Conservation (phyloP, 2,113 vertebrate species). For the Engraulis encrasicolus region DNA sequence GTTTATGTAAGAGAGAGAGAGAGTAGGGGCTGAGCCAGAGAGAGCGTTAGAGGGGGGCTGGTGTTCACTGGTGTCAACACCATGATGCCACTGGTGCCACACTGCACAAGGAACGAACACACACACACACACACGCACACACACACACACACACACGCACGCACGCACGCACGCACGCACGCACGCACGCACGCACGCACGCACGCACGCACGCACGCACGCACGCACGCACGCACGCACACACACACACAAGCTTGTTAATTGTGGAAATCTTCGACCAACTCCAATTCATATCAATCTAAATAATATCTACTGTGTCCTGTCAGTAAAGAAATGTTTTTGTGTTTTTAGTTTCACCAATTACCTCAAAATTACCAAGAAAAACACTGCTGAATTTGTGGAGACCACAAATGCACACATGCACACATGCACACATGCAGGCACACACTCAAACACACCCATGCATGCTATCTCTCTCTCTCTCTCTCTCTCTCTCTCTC, state of each 20-base stretch:
- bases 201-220: background rate
- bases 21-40: slow-evolving; percentile 19
- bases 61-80: slow-evolving; percentile 69
- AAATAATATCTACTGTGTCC: too few species aligned
- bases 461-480: too few species aligned
- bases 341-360: too few species aligned
- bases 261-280: too few species aligned
- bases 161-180: background rate
- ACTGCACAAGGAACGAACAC: slow-evolving; percentile 52
- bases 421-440: too few species aligned
- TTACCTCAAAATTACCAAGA: too few species aligned
- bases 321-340: too few species aligned
- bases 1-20: slow-evolving; percentile 10
- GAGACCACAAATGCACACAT: too few species aligned
- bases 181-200: background rate
- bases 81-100: slow-evolving; percentile 67
- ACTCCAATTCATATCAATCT: too few species aligned
- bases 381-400: too few species aligned
- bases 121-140: background rate
- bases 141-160: slow-evolving; percentile 3
- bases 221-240: background rate
- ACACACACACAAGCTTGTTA: too few species aligned
- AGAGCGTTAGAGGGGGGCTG: slow-evolving; percentile 56
- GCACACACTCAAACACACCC: too few species aligned
- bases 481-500: background rate